Conservation (phyloP, 2,797 vertebrate genomes). For the Hylomyscus alleni region DNA sequence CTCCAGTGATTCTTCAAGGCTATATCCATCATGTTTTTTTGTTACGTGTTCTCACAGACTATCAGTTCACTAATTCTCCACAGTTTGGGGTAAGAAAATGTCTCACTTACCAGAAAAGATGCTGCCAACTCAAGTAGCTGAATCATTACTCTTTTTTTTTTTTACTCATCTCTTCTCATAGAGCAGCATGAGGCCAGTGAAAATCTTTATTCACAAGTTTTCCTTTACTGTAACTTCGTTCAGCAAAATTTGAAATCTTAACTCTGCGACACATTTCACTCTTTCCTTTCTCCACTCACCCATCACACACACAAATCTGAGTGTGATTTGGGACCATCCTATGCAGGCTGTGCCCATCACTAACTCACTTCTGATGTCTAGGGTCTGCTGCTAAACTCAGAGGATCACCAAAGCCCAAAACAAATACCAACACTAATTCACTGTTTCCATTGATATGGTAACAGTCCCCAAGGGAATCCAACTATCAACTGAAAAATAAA, state of each 20-base stretch:
- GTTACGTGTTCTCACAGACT: neutral
- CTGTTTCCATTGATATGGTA: slow-evolving; percentile 34
- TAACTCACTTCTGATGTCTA: neutral
- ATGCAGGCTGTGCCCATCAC: neutral
- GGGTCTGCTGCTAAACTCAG: neutral
- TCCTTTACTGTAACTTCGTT: slow-evolving; percentile 26
- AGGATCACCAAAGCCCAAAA: slow-evolving; percentile 49
- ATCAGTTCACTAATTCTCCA: slow-evolving; percentile 16
- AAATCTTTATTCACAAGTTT: slow-evolving; percentile 27
- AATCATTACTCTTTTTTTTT: neutral
- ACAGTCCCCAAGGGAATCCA: slow-evolving; percentile 47
- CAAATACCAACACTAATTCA: slow-evolving; percentile 38
- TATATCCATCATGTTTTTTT: slow-evolving; percentile 1
- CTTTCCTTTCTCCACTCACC: neutral
- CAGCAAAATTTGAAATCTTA: slow-evolving; percentile 46
- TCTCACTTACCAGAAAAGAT: neutral
- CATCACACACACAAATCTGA: neutral
- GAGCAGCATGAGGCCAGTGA: neutral
- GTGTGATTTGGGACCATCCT: neutral
- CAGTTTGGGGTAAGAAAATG: slow-evolving; percentile 4
- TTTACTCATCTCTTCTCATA: neutral
- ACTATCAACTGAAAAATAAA: slow-evolving; percentile 65
- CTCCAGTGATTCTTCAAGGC: neutral
- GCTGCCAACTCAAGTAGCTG: neutral
- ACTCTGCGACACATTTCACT: neutral